Evolutionary conservation across 2,113 vertebrate species (phyloP).

Genomic region (Lamprotornis superbus): DNA sequence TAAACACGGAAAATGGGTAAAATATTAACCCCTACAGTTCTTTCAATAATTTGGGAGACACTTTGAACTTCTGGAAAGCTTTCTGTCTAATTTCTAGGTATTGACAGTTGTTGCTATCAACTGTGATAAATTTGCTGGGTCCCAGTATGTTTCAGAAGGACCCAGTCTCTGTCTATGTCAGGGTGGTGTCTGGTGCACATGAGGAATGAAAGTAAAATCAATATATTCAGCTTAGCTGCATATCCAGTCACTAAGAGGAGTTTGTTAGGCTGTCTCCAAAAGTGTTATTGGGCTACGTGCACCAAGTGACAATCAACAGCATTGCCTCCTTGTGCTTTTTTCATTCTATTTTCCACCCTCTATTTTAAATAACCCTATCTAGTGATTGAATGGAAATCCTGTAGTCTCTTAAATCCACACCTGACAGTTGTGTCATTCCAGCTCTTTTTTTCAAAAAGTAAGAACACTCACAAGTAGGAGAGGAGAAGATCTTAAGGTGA

Average conservation of each 20-base stretch:
- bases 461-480: neutral
- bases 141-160: neutral
- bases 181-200: neutral
- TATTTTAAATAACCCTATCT: neutral
- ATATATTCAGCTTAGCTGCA: neutral
- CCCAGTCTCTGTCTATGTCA: neutral
- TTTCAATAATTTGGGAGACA: neutral
- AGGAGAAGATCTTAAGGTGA: neutral
- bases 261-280: neutral
- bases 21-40: neutral
- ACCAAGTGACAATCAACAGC: neutral
- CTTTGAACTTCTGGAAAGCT: neutral
- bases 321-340: neutral
- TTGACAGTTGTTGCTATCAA: neutral
- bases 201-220: neutral
- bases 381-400: neutral
- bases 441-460: neutral
- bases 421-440: neutral
- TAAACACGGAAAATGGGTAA: neutral
- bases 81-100: neutral
- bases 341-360: neutral
- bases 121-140: neutral
- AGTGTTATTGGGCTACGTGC: neutral
- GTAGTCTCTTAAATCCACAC: neutral
- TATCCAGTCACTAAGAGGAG: neutral